Percentiles rank a stretch among this genome's conserved stretches.
These are phyloP conservation scores for Uropetala carovei DNA, from an alignment of 2,888 invertebrate species.

Conservation along the genomic window DNA sequence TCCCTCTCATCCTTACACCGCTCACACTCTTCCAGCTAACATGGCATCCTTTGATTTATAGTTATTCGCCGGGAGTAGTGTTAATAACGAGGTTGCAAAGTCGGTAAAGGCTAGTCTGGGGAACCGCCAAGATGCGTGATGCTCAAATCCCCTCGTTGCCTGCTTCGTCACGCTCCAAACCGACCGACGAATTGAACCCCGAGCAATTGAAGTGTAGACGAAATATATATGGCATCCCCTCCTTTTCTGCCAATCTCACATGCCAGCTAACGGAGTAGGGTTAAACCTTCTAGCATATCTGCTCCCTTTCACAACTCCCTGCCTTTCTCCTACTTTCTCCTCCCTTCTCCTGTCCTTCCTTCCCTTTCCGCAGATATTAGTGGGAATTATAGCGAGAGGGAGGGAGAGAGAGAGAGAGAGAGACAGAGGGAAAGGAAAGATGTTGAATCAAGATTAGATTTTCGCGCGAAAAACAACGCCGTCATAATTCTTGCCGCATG, in stretches of 20 bases:
- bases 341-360: too few relatives aligned
- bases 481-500: too few relatives aligned
- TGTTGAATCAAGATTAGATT: too few relatives aligned
- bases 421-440: too few relatives aligned
- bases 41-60: background rate
- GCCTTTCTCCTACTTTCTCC: too few relatives aligned
- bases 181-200: background rate
- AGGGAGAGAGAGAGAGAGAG: too few relatives aligned
- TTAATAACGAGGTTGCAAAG: background rate
- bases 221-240: background rate
- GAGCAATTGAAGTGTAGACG: background rate
- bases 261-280: background rate
- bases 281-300: too few relatives aligned
- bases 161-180: slow-evolving; percentile 11
- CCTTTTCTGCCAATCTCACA: background rate
- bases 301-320: too few relatives aligned
- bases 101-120: background rate
- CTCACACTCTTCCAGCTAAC: background rate
- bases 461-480: too few relatives aligned
- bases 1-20: background rate
- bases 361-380: too few relatives aligned
- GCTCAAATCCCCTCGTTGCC: background rate
- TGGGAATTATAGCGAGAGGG: too few relatives aligned
- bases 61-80: background rate
- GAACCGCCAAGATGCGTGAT: slow-evolving; percentile 7